Base-by-base conservation (phyloP, 2,113 vertebrate genomes). In the Loxodonta africana region DNA sequence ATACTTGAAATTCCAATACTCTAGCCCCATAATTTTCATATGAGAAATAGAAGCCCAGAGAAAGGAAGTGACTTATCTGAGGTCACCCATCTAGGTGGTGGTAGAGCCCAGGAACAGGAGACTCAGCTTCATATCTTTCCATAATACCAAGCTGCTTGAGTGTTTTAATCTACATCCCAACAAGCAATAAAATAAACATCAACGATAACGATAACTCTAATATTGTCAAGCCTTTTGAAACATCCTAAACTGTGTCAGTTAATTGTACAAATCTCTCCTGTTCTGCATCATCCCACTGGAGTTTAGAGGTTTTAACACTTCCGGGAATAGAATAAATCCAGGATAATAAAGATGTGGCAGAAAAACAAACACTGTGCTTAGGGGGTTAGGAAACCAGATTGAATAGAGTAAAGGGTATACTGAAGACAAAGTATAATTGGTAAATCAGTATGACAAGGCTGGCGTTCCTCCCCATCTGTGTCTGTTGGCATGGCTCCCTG, bases 301-400 rank as follows among this genome's bases (percentile, higher is more conserved):
- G 46, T 97, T 86, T 60, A 83, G 90, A 97, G 96, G 90, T 92
- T 97, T 98, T 94, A 97, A 97, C 84, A 96, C 92, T 92, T 95
- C 96, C n/a, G 97, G 77, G 94, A 95, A 92, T 83, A 96, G 82
- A 96, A 94, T 95, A 97, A 97, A 97, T 96, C 88, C 84, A 96
- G 92, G 88, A 94, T 96, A 98, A 97, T 97, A 97, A 97, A 97
- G 92, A 96, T 80, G 84, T 97, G 86, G 90, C 95, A 98, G 91
- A 69, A 94, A 96, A 97, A 93, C 91, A 97, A 98, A 96, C 67
- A 95, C 33, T 74, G 86, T 92, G 73, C 92, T 95, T 94, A 96
- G 90, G 46, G 92, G 95, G 92, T 97, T 97, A 97, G 92, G 78
- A 85, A 93, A 95, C 82, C 92, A 97, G 90, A 97, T 25, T 95